Base-by-base conservation (phyloP, 1,140 invertebrate genomes). In the Zaprionus vittiger region DNA sequence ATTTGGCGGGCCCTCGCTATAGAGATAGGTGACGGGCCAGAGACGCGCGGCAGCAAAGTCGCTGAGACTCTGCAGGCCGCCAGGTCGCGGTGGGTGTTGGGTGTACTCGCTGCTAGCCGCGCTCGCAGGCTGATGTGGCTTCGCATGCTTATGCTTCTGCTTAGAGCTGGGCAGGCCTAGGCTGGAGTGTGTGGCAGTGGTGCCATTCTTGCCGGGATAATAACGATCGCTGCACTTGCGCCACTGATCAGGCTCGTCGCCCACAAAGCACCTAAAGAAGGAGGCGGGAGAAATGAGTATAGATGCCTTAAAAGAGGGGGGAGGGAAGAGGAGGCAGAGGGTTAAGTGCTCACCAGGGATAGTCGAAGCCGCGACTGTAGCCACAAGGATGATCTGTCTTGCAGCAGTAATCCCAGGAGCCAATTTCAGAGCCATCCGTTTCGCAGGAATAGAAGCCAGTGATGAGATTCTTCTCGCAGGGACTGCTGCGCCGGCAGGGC, bases 331-430 rank as follows among this genome's bases (percentile, higher is more conserved):
- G 6, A 0, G 6, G 5, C 5, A 7, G 26, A 11, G 4, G 31
- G 3, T 3, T 49, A 6, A 44, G 2, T 38, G 59, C 75, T 73
- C 93, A 96, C 96, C 96, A 97, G 61, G 96, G 96, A 92, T 97
- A 96, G 69, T 94, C 93, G 80, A 95, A 96, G 64, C 96, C 96
- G 84, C 95, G 94, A 28, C 96, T 96, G 85, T 95, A 96, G n/a
- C 96, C 96, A 89, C 96, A 97, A 20, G 95, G 95, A 91, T 97
- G 96, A 59, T 94, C 95, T n/a, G 96, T 95, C 60, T 95, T 94
- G 83, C 96, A 97, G 79, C 96, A 97, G 81, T 97, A 97, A 87
- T 97, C 96, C 96, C 96, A 97, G 38, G 95, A 93, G 77, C 95
- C 95, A 4, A 94, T 91, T 79, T 95, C 95, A 2, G 94, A 94